Percentiles rank a stretch among this genome's conserved stretches.
phyloP scores from a whole-genome alignment of 2,113 vertebrate genomes.

The Laterallus jamaicensis region DNA sequence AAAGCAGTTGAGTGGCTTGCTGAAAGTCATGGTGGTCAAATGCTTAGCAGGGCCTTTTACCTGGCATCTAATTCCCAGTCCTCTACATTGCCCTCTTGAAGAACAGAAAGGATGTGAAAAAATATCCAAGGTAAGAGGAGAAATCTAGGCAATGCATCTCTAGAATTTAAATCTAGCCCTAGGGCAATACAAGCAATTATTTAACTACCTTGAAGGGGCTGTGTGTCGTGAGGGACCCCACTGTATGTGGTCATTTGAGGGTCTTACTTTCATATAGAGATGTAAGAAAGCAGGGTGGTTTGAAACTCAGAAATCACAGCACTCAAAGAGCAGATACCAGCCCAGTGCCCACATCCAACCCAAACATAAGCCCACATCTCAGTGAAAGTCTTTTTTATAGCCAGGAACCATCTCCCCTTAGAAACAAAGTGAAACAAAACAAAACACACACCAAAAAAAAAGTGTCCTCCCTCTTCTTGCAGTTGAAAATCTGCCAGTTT shows the following conservation, averaged over 20 bases:
- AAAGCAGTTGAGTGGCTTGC: background rate
- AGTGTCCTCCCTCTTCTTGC: background rate
- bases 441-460: background rate
- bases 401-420: background rate
- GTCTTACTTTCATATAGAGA: background rate
- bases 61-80: background rate
- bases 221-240: background rate
- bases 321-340: background rate
- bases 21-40: background rate
- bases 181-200: background rate
- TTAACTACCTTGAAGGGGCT: rapidly evolving
- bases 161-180: background rate
- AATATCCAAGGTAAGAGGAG: background rate
- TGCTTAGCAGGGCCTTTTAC: background rate
- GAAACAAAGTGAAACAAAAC: background rate
- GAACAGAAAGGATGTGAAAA: background rate
- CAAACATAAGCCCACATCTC: background rate
- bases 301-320: background rate
- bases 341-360: background rate
- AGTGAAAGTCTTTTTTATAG: background rate
- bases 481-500: background rate
- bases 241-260: rapidly evolving
- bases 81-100: rapidly evolving
- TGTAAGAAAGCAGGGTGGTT: background rate
- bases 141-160: rapidly evolving